Evolutionary conservation across 92 coral and sea anemone species (phyloP).

Genomic region (Palythoa grandiflora): DNA sequence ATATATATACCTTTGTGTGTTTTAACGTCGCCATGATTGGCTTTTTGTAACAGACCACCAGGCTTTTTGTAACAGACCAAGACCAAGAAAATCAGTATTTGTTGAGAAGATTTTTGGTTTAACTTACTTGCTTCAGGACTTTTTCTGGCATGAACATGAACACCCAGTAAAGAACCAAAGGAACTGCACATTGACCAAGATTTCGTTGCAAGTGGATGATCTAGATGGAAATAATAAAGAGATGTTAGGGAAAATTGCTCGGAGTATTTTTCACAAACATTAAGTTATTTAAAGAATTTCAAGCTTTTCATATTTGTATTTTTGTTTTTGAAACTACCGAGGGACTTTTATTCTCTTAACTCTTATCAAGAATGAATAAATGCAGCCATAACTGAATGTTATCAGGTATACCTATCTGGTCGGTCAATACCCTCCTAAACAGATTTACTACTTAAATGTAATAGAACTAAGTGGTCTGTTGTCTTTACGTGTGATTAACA

Average conservation of each 20-base stretch:
- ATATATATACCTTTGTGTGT: not conserved
- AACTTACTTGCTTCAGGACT: not conserved
- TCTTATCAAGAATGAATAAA: too few relatives aligned
- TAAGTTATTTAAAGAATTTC: too few relatives aligned
- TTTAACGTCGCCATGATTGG: not conserved
- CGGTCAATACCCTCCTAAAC: too few relatives aligned
- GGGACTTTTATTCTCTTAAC: too few relatives aligned
- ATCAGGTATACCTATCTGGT: too few relatives aligned
- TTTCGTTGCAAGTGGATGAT: not conserved
- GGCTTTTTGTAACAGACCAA: not conserved
- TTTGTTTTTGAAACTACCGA: too few relatives aligned
- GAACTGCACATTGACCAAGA: not conserved
- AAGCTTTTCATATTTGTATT: too few relatives aligned
- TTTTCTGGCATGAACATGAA: not conserved
- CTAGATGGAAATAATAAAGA: not conserved
- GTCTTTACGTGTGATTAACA: too few relatives aligned
- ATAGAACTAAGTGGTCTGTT: too few relatives aligned
- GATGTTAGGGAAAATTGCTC: not conserved
- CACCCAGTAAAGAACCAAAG: not conserved
- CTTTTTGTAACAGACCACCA: not conserved
- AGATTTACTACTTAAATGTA: too few relatives aligned
- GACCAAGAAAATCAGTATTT: not conserved
- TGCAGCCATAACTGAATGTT: too few relatives aligned
- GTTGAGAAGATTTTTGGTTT: not conserved
- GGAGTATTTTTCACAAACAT: not conserved